phyloP scores from a whole-genome alignment of 2,113 vertebrate species.

The Chrysochloris asiatica region DNA sequence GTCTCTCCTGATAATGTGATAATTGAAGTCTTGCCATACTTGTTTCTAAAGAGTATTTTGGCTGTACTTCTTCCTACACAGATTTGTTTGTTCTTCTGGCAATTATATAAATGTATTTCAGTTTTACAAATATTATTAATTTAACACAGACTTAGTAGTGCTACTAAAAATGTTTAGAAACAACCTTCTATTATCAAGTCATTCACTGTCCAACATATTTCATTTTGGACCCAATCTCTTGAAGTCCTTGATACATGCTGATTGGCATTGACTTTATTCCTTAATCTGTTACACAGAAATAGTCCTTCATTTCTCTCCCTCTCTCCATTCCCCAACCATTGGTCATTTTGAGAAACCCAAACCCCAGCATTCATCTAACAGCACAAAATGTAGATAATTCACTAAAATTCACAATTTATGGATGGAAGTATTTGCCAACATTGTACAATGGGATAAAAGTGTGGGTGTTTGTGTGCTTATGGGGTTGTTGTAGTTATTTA shows the following conservation, averaged over 20 bases:
- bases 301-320: background rate
- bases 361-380: background rate
- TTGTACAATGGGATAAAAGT: background rate
- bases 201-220: background rate
- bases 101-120: background rate
- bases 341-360: background rate
- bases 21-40: too few relatives aligned
- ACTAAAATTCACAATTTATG: background rate
- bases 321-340: background rate
- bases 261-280: background rate
- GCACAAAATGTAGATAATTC: background rate
- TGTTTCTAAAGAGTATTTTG: too few relatives aligned
- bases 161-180: background rate
- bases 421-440: background rate
- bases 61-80: too few relatives aligned
- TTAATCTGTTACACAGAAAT: background rate
- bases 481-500: background rate
- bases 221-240: background rate
- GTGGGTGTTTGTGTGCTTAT: background rate
- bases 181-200: background rate
- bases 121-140: background rate
- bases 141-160: background rate
- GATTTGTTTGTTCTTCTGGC: background rate
- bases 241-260: background rate
- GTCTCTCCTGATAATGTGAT: too few relatives aligned